Conservation (phyloP, 2,888 invertebrate genomes). For the Trissolcus brochymenae region DNA sequence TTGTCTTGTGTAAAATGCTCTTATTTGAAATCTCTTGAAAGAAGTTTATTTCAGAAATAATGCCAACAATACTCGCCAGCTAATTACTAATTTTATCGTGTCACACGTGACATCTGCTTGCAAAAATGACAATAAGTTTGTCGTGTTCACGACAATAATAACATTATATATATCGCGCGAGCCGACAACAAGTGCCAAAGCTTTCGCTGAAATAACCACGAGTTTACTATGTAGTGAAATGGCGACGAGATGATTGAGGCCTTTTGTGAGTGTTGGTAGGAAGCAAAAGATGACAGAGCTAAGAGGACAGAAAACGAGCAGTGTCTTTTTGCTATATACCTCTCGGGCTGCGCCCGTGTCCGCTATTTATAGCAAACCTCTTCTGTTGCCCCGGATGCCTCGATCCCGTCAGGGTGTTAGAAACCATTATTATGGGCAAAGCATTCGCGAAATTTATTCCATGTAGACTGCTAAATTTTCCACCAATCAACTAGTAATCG, state of each 20-base stretch:
- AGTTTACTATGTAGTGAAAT: slow-evolving; percentile 62
- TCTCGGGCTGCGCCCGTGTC: slow-evolving; percentile 12
- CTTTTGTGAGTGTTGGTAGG: slow-evolving; percentile 51
- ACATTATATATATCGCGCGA: slow-evolving; percentile 49
- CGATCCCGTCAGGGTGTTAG: slow-evolving; percentile 64
- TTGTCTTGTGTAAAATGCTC: too few species aligned
- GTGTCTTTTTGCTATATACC: slow-evolving; percentile 34
- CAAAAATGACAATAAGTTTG: slow-evolving; percentile 52
- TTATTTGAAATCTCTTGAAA: too few species aligned
- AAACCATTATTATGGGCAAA: slow-evolving; percentile 73
- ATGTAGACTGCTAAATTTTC: too few species aligned
- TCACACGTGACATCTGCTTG: slow-evolving; percentile 45
- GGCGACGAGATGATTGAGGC: slow-evolving; percentile 65
- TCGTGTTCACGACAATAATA: slow-evolving; percentile 55
- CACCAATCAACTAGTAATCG: too few species aligned
- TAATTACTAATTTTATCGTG: slow-evolving; percentile 24
- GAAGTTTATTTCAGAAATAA: not conserved
- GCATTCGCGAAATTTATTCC: slow-evolving; percentile 71
- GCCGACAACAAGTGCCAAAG: slow-evolving; percentile 58
- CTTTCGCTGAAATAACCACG: slow-evolving; percentile 69
- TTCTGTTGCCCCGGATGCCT: slow-evolving; percentile 70
- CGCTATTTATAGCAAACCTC: slow-evolving; percentile 72
- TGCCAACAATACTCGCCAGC: slow-evolving; percentile 10
- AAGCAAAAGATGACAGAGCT: slow-evolving; percentile 58
- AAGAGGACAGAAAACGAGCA: slow-evolving; percentile 51